A percentile compares a stretch with the other conserved stretches of the same genome.
These are phyloP conservation scores for Empis stercorea DNA, from an alignment of 2,888 invertebrate species.

Conservation along the genomic window DNA sequence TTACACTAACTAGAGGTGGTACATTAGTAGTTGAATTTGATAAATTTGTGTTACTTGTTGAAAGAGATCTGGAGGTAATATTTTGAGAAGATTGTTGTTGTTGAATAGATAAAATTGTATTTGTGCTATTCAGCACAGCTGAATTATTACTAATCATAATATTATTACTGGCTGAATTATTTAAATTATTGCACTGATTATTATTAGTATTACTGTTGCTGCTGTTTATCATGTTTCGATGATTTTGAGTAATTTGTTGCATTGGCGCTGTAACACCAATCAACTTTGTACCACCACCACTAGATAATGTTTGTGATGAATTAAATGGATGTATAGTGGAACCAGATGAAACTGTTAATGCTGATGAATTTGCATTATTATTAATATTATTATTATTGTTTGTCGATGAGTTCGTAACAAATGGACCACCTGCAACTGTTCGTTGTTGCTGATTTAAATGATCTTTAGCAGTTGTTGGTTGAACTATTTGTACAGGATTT, in stretches of 20 bases:
- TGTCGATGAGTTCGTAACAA: slow-evolving; percentile 1
- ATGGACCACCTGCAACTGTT: neutral
- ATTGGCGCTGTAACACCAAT: slow-evolving; percentile 34
- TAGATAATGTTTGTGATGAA: slow-evolving; percentile 1
- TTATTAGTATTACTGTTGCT: slow-evolving; percentile 8
- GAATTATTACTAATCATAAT: slow-evolving; percentile 7
- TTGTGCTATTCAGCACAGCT: neutral
- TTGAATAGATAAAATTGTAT: slow-evolving; percentile 9
- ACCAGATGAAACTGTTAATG: neutral
- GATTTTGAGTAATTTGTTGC: slow-evolving; percentile 22
- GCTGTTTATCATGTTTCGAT: slow-evolving; percentile 2
- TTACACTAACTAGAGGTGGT: slow-evolving; percentile 19
- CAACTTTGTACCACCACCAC: slow-evolving; percentile 23
- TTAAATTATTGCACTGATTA: slow-evolving; percentile 3
- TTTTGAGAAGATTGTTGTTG: slow-evolving; percentile 7
- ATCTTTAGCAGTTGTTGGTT: slow-evolving; percentile 26
- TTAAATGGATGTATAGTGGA: slow-evolving; percentile 30
- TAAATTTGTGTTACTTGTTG: slow-evolving; percentile 13
- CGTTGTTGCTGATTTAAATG: slow-evolving; percentile 17
- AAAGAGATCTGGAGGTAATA: slow-evolving; percentile 7
- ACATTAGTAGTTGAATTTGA: slow-evolving; percentile 14
- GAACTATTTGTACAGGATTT: slow-evolving; percentile 34
- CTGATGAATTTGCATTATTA: slow-evolving; percentile 15
- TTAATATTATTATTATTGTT: slow-evolving; percentile 19
- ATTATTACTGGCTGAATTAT: slow-evolving; percentile 6